Evolutionary conservation across 2,113 vertebrate species (phyloP).

Genomic region (Setophaga kirtlandii): DNA sequence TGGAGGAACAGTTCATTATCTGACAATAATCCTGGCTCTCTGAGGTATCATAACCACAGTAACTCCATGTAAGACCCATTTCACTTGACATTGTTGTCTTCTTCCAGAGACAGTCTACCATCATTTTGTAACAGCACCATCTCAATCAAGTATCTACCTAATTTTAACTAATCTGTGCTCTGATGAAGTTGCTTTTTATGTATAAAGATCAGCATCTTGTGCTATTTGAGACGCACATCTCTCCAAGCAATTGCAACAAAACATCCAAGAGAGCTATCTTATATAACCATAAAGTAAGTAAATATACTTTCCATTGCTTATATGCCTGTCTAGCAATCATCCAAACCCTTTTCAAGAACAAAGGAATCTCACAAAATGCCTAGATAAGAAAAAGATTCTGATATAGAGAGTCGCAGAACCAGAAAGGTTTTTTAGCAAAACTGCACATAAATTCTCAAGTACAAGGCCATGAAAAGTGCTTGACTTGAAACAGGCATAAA

Average conservation of each 20-base stretch:
- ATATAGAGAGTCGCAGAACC: background rate
- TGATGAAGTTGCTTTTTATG: background rate
- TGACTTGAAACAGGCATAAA: background rate
- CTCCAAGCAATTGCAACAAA: background rate
- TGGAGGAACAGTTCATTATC: background rate
- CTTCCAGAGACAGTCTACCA: background rate
- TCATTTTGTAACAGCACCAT: background rate
- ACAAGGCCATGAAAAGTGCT: background rate
- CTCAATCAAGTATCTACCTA: background rate
- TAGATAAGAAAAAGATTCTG: background rate
- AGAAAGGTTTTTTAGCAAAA: background rate
- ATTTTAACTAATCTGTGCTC: background rate
- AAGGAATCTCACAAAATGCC: background rate
- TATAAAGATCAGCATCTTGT: background rate
- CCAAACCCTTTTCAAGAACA: background rate
- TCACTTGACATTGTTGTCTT: background rate
- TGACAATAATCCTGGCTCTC: background rate
- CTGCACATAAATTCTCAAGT: background rate
- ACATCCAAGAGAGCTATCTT: background rate
- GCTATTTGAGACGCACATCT: background rate
- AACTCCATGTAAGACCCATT: background rate
- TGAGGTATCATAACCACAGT: background rate
- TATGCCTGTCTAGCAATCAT: background rate
- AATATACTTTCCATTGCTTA: background rate
- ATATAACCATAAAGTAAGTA: background rate